Percentiles rank a stretch among this genome's conserved stretches.
These are phyloP conservation scores for Malurus leucopterus DNA, from an alignment of 2,797 vertebrate genomes.

Conservation along the genomic window DNA sequence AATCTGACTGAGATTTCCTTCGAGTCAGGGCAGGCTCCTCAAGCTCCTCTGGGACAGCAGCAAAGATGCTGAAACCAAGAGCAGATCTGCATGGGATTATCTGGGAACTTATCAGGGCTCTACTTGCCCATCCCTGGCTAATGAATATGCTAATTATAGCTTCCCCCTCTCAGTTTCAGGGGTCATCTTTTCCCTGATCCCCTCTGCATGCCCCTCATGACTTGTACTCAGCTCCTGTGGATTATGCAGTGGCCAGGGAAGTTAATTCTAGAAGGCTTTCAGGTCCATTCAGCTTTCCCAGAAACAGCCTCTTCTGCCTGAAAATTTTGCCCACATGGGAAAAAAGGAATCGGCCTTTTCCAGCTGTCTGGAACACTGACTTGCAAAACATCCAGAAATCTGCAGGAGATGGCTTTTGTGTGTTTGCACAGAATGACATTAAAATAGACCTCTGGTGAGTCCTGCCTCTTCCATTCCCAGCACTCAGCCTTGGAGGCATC, in stretches of 20 bases:
- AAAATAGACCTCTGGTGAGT: background rate
- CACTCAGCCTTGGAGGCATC: background rate
- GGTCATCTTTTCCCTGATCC: background rate
- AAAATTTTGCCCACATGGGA: background rate
- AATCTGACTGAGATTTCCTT: constrained; percentile 19
- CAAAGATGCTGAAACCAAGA: background rate
- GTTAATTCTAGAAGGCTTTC: background rate
- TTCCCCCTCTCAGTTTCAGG: background rate
- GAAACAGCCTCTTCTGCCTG: background rate
- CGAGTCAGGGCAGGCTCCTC: constrained; percentile 21
- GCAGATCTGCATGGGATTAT: background rate
- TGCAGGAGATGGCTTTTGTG: background rate
- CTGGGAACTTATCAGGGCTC: background rate
- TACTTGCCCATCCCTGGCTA: background rate
- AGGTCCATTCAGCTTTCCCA: constrained; percentile 4
- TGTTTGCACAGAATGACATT: background rate
- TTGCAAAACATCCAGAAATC: constrained; percentile 14
- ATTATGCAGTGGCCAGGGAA: background rate
- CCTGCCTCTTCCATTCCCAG: background rate
- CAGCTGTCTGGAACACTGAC: constrained; percentile 10
- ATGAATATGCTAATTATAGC: background rate
- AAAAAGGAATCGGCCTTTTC: constrained; percentile 1
- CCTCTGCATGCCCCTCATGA: background rate
- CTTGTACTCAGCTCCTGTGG: background rate
- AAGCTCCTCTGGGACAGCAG: background rate